A percentile compares a stretch with the other conserved stretches of the same genome.
Evolutionary conservation across 2,113 vertebrate genomes (phyloP).

Genomic region (Semicossyphus pulcher): DNA sequence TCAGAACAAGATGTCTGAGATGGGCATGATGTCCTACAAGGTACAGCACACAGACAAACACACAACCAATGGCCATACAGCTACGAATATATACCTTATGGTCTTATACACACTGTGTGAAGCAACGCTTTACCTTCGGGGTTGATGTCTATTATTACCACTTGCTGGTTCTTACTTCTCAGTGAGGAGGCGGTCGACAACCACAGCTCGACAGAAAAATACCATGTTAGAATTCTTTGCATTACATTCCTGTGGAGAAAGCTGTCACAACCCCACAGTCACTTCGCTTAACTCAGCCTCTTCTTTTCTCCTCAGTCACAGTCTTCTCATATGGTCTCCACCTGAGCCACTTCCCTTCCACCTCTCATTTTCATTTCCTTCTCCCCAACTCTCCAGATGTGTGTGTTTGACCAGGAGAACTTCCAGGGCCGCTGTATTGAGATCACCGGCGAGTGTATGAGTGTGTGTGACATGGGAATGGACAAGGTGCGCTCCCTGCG

Average conservation of each 20-base stretch:
- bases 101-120: not conserved
- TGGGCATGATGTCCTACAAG: slow-evolving; percentile 75
- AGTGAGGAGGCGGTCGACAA: slow-evolving; percentile 31
- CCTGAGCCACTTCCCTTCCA: not conserved
- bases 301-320: not conserved
- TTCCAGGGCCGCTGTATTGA: slow-evolving; percentile 85
- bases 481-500: slow-evolving; percentile 83
- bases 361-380: not conserved
- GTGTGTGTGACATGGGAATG: slow-evolving; percentile 82
- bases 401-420: slow-evolving; percentile 83
- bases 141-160: slow-evolving; percentile 1
- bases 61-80: no score
- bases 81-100: not conserved
- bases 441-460: slow-evolving; percentile 81
- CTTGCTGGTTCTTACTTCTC: slow-evolving; percentile 31
- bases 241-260: slow-evolving; percentile 3
- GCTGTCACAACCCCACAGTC: slow-evolving; percentile 11
- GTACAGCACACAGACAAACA: slow-evolving; percentile 51
- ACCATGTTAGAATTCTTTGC: not conserved
- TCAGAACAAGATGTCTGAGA: slow-evolving; percentile 75
- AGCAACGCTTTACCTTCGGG: slow-evolving; percentile 40
- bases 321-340: not conserved
- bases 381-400: slow-evolving; percentile 66
- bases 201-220: slow-evolving; percentile 8
- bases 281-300: not conserved